Conservation (phyloP, 2,797 vertebrate genomes). For the Ptychadena robeensis region DNA sequence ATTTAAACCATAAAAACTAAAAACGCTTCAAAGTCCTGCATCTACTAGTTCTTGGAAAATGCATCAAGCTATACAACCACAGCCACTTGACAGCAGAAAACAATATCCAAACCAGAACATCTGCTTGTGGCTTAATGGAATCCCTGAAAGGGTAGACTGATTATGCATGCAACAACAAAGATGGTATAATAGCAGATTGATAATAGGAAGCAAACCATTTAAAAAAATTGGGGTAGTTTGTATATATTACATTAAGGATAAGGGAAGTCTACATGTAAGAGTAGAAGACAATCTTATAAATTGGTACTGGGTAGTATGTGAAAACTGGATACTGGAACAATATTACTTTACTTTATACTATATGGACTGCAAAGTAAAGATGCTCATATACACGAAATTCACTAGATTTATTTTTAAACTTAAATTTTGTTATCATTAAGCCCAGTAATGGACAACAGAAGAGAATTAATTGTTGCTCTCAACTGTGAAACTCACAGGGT, state of each 20-base stretch:
- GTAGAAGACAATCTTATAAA: background rate
- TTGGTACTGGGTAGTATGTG: background rate
- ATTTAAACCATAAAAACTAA: background rate
- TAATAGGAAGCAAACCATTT: background rate
- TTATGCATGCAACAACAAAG: background rate
- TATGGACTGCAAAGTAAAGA: too few species aligned
- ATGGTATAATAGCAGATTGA: background rate
- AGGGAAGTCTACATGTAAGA: background rate
- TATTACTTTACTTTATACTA: too few species aligned
- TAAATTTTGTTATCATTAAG: too few species aligned
- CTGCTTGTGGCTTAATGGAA: background rate
- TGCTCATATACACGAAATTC: too few species aligned
- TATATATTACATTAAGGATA: background rate
- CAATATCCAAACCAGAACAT: background rate
- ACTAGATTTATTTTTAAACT: too few species aligned
- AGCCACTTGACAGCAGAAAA: background rate
- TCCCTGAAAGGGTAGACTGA: background rate
- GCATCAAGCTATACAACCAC: background rate
- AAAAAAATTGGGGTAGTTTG: background rate
- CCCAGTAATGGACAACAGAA: too few species aligned
- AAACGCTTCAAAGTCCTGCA: background rate
- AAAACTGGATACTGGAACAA: background rate
- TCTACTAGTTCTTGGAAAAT: conserved; percentile 1
- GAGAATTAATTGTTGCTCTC: too few species aligned
- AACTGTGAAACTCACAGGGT: too few species aligned